Conservation (phyloP, 2,113 vertebrate species). For the Brachypodius melanocephalos region DNA sequence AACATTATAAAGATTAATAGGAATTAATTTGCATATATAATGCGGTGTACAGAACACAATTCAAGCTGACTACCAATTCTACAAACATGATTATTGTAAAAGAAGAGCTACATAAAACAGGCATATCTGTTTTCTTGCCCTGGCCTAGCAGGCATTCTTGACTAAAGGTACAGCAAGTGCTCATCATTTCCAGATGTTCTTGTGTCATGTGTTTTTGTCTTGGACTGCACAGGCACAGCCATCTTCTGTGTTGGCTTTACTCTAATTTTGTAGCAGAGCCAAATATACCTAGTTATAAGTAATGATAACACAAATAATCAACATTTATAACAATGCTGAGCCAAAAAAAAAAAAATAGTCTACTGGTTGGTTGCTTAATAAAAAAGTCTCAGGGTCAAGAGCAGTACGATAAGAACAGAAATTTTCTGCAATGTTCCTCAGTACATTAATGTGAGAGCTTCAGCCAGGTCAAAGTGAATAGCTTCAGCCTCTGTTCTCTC, state of each 20-base stretch:
- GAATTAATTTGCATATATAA: slow-evolving; percentile 68
- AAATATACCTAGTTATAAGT: not conserved
- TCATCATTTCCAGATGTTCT: not conserved
- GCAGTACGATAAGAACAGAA: not conserved
- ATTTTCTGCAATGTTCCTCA: not conserved
- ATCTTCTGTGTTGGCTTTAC: not conserved
- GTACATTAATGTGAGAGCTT: not conserved
- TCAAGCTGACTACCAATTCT: slow-evolving; percentile 22
- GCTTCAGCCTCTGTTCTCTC: not conserved
- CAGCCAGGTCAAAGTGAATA: not conserved
- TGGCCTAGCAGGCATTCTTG: not conserved
- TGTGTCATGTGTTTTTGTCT: not conserved
- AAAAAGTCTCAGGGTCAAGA: not conserved
- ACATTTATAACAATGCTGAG: not conserved
- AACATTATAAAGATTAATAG: slow-evolving; percentile 70
- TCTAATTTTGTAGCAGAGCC: not conserved
- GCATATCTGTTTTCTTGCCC: not conserved
- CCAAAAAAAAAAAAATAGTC: not conserved
- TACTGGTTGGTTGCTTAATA: not conserved
- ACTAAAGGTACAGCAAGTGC: not conserved
- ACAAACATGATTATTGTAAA: not conserved
- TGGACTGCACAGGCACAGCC: not conserved
- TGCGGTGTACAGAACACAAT: slow-evolving; percentile 36
- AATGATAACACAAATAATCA: not conserved
- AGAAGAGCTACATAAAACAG: not conserved